A percentile compares a stretch with the other conserved stretches of the same genome.
Conservation (phyloP, 2,888 invertebrate genomes). For the Ornithoptera alexandrae region DNA sequence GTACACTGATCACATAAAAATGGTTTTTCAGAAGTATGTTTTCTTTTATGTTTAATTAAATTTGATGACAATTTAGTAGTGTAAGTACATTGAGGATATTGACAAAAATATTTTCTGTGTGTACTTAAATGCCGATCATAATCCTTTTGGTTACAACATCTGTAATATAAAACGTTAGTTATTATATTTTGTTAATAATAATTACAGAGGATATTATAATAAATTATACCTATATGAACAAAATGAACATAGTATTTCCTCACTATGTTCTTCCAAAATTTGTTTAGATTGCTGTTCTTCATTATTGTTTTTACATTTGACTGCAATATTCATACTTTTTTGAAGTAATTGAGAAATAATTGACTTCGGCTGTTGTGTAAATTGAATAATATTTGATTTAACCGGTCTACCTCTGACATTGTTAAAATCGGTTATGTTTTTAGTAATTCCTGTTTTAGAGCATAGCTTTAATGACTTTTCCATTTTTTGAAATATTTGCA, state of each 20-base stretch:
- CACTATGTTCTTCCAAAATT: background rate
- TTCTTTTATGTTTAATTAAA: slow-evolving; percentile 69
- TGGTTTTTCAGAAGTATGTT: slow-evolving; percentile 67
- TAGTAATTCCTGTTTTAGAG: background rate
- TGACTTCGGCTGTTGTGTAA: slow-evolving; percentile 62
- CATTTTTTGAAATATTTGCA: slow-evolving; percentile 11
- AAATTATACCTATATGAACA: slow-evolving; percentile 33
- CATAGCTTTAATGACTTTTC: slow-evolving; percentile 8
- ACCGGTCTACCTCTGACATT: slow-evolving; percentile 53
- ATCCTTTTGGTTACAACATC: slow-evolving; percentile 61
- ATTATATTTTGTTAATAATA: slow-evolving; percentile 1
- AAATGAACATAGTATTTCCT: slow-evolving; percentile 24
- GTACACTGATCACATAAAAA: slow-evolving; percentile 72
- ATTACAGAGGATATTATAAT: background rate
- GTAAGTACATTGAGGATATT: slow-evolving; percentile 76
- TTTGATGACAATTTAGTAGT: slow-evolving; percentile 73
- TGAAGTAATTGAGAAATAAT: slow-evolving; percentile 55
- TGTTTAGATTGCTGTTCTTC: slow-evolving; percentile 1
- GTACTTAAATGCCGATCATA: slow-evolving; percentile 62
- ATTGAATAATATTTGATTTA: slow-evolving; percentile 45
- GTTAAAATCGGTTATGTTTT: slow-evolving; percentile 14
- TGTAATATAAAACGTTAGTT: slow-evolving; percentile 39
- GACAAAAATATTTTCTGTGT: slow-evolving; percentile 68
- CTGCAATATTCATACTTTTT: slow-evolving; percentile 34
- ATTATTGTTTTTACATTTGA: slow-evolving; percentile 4